Conservation (phyloP, 1,140 invertebrate species). For the Macrosteles quadrilineatus region DNA sequence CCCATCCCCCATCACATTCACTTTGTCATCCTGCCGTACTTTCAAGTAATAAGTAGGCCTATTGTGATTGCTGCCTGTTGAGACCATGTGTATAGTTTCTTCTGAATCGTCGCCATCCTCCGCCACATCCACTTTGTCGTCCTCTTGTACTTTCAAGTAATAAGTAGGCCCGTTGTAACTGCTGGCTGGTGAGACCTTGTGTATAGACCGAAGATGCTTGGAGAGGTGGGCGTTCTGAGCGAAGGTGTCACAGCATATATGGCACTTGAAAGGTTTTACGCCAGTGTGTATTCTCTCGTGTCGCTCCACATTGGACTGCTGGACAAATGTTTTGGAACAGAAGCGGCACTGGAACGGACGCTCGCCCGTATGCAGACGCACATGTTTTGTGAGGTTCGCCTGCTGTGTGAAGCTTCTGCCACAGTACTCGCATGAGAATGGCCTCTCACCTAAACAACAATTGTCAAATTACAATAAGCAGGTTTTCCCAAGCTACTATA, state of each 20-base stretch:
- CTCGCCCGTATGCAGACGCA: constrained; percentile 61
- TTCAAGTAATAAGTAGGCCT: too few relatives aligned
- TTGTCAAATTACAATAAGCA: too few relatives aligned
- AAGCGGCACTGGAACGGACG: constrained; percentile 62
- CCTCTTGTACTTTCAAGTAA: too few relatives aligned
- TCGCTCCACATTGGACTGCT: constrained; percentile 64
- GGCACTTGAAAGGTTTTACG: constrained; percentile 66
- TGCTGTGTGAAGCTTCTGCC: constrained; percentile 61
- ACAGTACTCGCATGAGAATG: constrained; percentile 61
- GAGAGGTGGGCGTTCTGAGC: constrained; percentile 35
- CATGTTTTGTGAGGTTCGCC: constrained; percentile 53
- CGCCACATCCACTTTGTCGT: too few relatives aligned
- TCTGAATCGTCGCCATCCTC: too few relatives aligned
- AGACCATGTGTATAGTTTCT: too few relatives aligned
- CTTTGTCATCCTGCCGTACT: too few relatives aligned
- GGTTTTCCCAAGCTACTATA: too few relatives aligned
- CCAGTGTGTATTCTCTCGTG: constrained; percentile 67
- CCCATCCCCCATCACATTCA: too few relatives aligned
- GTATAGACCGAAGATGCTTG: constrained; percentile 46
- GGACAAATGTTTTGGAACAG: constrained; percentile 64
- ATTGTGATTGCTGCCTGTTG: too few relatives aligned
- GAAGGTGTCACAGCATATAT: constrained; percentile 53
- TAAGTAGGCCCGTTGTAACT: neutral
- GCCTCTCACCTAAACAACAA: constrained; percentile 54
- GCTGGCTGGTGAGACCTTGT: constrained; percentile 19